Evolutionary conservation across 2,797 vertebrate genomes (phyloP).

Genomic region (Hapalemur alaotrensis): DNA sequence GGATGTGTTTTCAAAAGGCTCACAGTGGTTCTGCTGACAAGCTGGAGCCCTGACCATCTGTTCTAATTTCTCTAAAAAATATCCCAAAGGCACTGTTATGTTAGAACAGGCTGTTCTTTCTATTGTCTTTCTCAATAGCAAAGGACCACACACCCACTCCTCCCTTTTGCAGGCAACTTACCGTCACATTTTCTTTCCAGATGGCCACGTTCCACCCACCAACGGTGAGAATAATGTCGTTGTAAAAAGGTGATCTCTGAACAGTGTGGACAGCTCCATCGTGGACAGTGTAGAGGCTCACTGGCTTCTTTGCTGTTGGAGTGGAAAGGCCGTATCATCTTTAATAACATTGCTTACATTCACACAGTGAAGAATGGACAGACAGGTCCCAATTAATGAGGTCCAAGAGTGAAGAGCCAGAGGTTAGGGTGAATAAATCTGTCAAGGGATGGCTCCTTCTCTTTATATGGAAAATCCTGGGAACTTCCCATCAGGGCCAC

Average conservation of each 20-base stretch:
- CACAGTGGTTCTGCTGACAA: conserved; percentile 27
- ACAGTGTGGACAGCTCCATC: conserved; percentile 88
- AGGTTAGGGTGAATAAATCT: neutral
- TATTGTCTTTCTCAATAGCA: conserved; percentile 42
- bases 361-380: neutral
- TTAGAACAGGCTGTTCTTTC: neutral
- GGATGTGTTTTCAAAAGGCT: conserved; percentile 19
- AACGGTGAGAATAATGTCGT: conserved; percentile 90
- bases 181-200: conserved; percentile 93
- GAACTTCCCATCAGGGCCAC: neutral
- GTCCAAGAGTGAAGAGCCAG: neutral
- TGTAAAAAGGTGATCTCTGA: conserved; percentile 93
- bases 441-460: neutral
- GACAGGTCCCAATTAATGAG: neutral
- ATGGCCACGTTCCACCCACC: conserved; percentile 92
- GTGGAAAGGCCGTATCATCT: conserved; percentile 21
- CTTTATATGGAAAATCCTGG: neutral
- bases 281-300: conserved; percentile 82
- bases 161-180: conserved; percentile 81
- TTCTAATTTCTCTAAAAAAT: conserved; percentile 55
- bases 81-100: neutral
- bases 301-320: conserved; percentile 87
- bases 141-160: conserved; percentile 28
- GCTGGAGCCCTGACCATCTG: conserved; percentile 57
- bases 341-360: neutral